phyloP scores from a whole-genome alignment of 2,888 invertebrate species.

The Colletes collaris region DNA sequence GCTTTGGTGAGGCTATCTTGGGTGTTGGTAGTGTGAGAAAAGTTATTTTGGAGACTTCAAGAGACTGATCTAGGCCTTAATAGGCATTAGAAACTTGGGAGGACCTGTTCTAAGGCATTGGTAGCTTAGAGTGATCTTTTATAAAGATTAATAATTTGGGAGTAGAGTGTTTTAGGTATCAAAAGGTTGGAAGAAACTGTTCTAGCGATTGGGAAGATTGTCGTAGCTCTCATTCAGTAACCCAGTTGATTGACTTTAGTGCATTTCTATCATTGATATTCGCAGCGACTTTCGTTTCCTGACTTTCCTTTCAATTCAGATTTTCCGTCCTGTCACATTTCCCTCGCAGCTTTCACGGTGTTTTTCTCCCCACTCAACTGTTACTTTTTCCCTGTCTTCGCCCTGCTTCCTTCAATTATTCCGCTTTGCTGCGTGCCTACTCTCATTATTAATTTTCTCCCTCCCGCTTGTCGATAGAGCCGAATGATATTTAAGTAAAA shows the following conservation, averaged over 20 bases:
- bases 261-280: background rate
- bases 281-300: background rate
- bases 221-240: too few species aligned
- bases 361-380: constrained; percentile 5
- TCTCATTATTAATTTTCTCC: constrained; percentile 14
- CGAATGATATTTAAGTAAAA: background rate
- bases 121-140: too few species aligned
- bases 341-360: background rate
- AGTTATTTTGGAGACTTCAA: background rate
- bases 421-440: constrained; percentile 34
- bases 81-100: background rate
- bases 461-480: constrained; percentile 12
- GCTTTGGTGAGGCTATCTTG: background rate
- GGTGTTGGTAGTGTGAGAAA: background rate
- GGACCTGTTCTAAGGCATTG: too few species aligned
- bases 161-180: too few species aligned
- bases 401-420: constrained; percentile 13
- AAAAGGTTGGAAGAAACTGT: background rate
- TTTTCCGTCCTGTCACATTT: constrained; percentile 47
- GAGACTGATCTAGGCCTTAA: background rate
- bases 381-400: constrained; percentile 23
- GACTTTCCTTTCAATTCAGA: constrained; percentile 28
- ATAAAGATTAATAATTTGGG: too few species aligned
- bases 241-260: too few species aligned
- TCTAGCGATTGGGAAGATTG: background rate